Evolutionary conservation across 2,113 vertebrate genomes (phyloP).

Genomic region (Podarcis raffonei): DNA sequence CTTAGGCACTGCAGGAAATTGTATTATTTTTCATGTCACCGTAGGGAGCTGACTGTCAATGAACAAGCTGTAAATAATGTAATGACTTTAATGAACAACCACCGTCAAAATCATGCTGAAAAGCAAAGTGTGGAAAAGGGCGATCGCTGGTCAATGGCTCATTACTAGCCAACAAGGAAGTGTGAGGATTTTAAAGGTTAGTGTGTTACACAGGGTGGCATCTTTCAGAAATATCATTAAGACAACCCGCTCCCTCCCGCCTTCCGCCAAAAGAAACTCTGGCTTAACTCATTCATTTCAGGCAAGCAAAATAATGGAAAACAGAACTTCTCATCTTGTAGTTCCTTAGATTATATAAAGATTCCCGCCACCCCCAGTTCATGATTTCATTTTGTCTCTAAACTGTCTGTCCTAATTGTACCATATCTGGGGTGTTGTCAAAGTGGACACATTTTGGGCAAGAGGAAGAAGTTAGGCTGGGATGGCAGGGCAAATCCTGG

Average conservation of each 20-base stretch:
- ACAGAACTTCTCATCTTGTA: not conserved
- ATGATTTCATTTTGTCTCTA: too few relatives aligned
- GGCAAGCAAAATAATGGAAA: not conserved
- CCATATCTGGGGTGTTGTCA: not conserved
- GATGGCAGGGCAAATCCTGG: not conserved
- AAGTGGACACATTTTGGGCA: not conserved
- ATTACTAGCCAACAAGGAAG: slow-evolving; percentile 19
- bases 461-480: not conserved
- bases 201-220: not conserved
- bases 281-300: slow-evolving; percentile 5
- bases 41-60: slow-evolving; percentile 48
- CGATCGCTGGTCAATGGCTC: not conserved
- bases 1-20: slow-evolving; percentile 56
- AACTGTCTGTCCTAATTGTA: not conserved
- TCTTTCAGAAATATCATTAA: slow-evolving; percentile 20
- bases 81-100: slow-evolving; percentile 59
- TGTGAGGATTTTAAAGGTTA: not conserved
- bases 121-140: slow-evolving; percentile 46
- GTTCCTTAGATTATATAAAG: slow-evolving; percentile 16
- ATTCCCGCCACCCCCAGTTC: not conserved
- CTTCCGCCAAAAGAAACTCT: not conserved
- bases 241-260: not conserved
- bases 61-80: slow-evolving; percentile 57
- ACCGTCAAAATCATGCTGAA: slow-evolving; percentile 49
- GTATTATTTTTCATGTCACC: slow-evolving; percentile 49